Percentiles rank a stretch among this genome's conserved stretches.
Evolutionary conservation across 2,797 vertebrate species (phyloP).

Genomic region (Poecilia velifera): DNA sequence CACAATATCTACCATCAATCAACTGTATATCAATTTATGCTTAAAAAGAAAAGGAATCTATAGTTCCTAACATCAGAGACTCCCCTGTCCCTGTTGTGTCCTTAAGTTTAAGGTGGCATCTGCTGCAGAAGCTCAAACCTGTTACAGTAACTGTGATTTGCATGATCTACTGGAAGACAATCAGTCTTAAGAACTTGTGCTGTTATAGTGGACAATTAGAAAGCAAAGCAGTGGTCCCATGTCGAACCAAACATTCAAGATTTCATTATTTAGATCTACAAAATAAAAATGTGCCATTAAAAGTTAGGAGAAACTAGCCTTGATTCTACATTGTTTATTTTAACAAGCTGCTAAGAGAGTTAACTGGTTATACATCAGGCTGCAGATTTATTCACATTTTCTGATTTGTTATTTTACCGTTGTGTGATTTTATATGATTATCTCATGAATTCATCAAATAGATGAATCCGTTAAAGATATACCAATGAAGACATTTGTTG

Average conservation of each 20-base stretch:
- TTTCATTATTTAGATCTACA: neutral
- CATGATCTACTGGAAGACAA: constrained; percentile 64
- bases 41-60: constrained; percentile 24
- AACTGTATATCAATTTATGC: constrained; percentile 34
- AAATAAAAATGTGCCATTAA: constrained; percentile 6
- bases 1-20: constrained; percentile 8
- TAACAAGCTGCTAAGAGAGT: neutral
- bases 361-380: constrained; percentile 6
- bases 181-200: neutral
- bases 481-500: neutral
- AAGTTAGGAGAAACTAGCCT: neutral
- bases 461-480: neutral
- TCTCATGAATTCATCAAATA: neutral
- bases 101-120: constrained; percentile 40
- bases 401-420: neutral
- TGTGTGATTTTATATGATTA: neutral
- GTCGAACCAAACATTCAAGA: constrained; percentile 32
- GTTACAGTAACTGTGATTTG: constrained; percentile 39
- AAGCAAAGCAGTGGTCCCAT: constrained; percentile 38
- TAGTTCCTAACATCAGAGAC: constrained; percentile 44
- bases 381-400: constrained; percentile 4
- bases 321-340: neutral
- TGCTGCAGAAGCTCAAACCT: constrained; percentile 41
- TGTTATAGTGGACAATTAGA: constrained; percentile 29
- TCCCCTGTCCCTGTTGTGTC: constrained; percentile 68